Base-by-base conservation (phyloP, 2,113 vertebrate species). In the Cinclus cinclus region DNA sequence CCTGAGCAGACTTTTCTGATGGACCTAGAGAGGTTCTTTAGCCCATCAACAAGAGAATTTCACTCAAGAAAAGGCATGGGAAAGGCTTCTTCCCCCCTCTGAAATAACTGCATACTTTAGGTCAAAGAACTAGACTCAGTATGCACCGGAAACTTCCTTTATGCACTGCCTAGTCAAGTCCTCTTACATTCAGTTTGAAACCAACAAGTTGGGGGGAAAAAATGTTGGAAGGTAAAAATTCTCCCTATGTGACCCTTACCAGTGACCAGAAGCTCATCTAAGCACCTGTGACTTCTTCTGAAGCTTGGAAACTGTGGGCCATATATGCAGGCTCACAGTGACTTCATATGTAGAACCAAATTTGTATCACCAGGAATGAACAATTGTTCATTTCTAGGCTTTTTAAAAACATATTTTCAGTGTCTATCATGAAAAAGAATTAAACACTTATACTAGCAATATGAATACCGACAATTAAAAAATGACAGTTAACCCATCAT, bases 381-480 rank as follows among this genome's bases (percentile, higher is more conserved):
- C 60, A 59, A 58, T 35, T 67, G 44, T 17, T 71, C 65, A 76
- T 62, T 56, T 3, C 2, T 5, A 83, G 53, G 42, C 12, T 58
- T 93, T 74, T 73, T 71, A 14, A 35, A 84, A 56, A 79, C 27
- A 18, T 50, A 69, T 93, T 95, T 84, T 91, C 64, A 83, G 81
- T 69, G 77, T 89, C 92, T 96, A 60, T 95, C 59, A 85, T 65
- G 60, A 95, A 95, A 95, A 97, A 96, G 91, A 65, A 96, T 87
- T 79, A 91, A 65, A 83, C 56, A 65, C 59, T 92, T 87, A 60
- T 7, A 88, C 21, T 42, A 78, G 76, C 94, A 95, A 74, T 84
- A 79, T 42, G 83, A 95, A 94, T 71, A 91, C 69, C 31, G 44
- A 91, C 92, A 96, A 97, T 96, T 96, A 96, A 96, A 95, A 95